A percentile compares a stretch with the other conserved stretches of the same genome.
These are phyloP conservation scores for Arbacia lixula DNA, from an alignment of 53 echinoderm and acorn worm genomes.

Conservation along the genomic window DNA sequence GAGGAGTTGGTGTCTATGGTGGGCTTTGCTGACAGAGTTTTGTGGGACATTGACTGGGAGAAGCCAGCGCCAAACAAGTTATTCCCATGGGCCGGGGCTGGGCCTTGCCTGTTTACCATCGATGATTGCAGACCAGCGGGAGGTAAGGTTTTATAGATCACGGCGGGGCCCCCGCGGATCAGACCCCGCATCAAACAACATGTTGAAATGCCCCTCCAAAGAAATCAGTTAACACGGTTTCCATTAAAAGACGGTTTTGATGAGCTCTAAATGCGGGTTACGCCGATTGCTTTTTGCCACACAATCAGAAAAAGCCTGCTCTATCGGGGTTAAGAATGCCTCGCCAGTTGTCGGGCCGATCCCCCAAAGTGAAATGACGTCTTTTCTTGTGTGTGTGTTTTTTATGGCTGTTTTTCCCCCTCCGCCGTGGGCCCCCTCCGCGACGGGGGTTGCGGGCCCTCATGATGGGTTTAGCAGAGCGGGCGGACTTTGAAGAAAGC, in stretches of 20 bases:
- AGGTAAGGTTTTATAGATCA: constrained; percentile 35
- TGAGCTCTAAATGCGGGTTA: constrained; percentile 38
- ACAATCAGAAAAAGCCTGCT: constrained; percentile 52
- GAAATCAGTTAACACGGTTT: constrained; percentile 44
- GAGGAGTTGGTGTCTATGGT: constrained; percentile 15
- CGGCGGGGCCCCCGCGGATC: constrained; percentile 1
- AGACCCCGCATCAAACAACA: constrained; percentile 32
- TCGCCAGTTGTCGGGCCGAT: constrained; percentile 40
- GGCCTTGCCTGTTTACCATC: constrained; percentile 24
- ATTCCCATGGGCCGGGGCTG: constrained; percentile 31
- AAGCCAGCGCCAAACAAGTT: neutral
- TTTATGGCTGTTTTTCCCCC: constrained; percentile 52
- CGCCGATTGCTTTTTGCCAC: constrained; percentile 40
- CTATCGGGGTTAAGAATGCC: constrained; percentile 53
- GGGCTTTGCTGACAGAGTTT: constrained; percentile 21
- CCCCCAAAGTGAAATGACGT: constrained; percentile 47
- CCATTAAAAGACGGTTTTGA: constrained; percentile 49
- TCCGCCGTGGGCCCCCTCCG: constrained; percentile 31
- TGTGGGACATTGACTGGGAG: constrained; percentile 34
- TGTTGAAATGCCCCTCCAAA: constrained; percentile 53
- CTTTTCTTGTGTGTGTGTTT: constrained; percentile 47
- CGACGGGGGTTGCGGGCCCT: constrained; percentile 50
- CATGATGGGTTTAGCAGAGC: constrained; percentile 57
- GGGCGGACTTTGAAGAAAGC: constrained; percentile 51
- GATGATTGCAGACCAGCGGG: constrained; percentile 31